These are phyloP conservation scores for Microtus pennsylvanicus DNA, from an alignment of 2,113 vertebrate genomes.

Conservation along the genomic window DNA sequence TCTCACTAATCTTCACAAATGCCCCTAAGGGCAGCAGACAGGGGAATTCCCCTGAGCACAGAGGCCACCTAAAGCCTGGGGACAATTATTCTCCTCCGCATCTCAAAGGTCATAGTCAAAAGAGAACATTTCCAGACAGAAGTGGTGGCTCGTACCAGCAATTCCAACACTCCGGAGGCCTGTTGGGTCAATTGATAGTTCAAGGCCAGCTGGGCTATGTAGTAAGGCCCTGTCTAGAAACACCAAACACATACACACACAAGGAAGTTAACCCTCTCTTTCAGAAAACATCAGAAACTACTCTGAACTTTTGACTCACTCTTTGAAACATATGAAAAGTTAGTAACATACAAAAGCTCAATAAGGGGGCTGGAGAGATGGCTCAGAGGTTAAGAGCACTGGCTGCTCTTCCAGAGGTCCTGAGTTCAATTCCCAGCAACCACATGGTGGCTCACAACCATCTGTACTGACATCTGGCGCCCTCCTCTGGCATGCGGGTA, in stretches of 20 bases:
- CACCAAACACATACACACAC: neutral
- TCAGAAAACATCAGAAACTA: conserved; percentile 37
- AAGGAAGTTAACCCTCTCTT: neutral
- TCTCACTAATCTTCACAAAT: conserved; percentile 20
- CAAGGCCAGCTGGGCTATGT: neutral
- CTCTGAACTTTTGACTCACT: neutral
- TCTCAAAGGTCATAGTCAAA: neutral
- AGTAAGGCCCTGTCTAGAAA: neutral
- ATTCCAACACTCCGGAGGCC: neutral
- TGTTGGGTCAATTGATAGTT: neutral
- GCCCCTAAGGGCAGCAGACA: neutral
- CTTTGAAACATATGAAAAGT: neutral
- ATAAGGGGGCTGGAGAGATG: too few relatives aligned
- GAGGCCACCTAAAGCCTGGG: neutral
- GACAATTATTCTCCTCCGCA: neutral
- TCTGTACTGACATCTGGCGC: too few relatives aligned
- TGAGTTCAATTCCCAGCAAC: too few relatives aligned
- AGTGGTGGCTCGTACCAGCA: neutral
- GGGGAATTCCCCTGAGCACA: neutral
- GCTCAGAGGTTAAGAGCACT: too few relatives aligned
- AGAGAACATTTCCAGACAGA: neutral
- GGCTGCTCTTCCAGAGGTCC: too few relatives aligned
- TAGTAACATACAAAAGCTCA: neutral
- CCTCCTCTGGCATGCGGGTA: too few relatives aligned
- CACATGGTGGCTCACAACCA: too few relatives aligned